Evolutionary conservation across 2,113 vertebrate genomes (phyloP), one percentile per base, ranked within the genome.

Genomic region (Rousettus leschenaultii): DNA sequence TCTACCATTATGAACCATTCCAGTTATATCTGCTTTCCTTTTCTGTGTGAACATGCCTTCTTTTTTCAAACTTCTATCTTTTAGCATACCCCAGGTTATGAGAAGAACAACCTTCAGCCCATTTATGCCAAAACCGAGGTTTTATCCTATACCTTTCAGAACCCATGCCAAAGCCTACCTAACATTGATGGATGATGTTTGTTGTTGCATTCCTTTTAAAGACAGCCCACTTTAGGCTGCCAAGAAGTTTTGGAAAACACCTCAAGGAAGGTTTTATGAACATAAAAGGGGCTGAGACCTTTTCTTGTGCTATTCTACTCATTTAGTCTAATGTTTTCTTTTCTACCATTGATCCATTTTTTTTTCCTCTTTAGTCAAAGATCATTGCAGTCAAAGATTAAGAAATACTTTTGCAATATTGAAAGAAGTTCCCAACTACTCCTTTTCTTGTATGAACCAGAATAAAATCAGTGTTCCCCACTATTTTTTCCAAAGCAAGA

Each of bases 221-320:
- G 63, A 19, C 18, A 55, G 12, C 83, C 87, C n/a, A 95, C 26
- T 70, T 86, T 18, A 40, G 38, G 5, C 6, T 83, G 77, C 33
- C 63, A 79, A 86, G 24, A 38, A 43, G 95, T 78, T 94, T 93
- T 80, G 28, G 24, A 82, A 95, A 94, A 86, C 45, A 88, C 35
- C 28, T 85, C 55, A 59, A 1, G 59, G 68, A 91, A 73, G n/a
- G 35, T 68, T 93, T 63, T 89, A 22, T 59, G 92, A 92, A 53
- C 16, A 35, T 40, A 71, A 22, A 33, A 79, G 73, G 90, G 55
- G 18, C 33, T 48, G 26, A 77, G 61, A 70, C 28, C 30, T 91
- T 61, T 82, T 30, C 30, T 79, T 95, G 33, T 24, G 38, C 21
- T 57, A 30, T 15, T 2, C 26, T 83, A 59, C 8, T 61, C 16